Evolutionary conservation across 2,888 invertebrate genomes (phyloP), one percentile per base, ranked within the genome.

Genomic region (Plagodis pulveraria): DNA sequence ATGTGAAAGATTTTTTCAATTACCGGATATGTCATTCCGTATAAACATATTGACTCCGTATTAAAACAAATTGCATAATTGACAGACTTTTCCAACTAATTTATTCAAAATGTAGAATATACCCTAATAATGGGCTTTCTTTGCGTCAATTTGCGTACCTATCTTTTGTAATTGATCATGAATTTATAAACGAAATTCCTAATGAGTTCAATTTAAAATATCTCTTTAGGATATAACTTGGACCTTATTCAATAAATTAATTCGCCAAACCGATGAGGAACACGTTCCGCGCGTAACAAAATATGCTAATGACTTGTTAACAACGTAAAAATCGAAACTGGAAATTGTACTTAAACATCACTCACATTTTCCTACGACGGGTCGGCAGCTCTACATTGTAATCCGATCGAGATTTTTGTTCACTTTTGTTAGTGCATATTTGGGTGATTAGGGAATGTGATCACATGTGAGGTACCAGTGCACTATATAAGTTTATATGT

Each of bases 321-420:
- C 51, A 22, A 56, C 33, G 33, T 59, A 56, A 2, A 56, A 52
- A 57, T 62, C 41, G n/a, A 57, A 65, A 65, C 60, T 58, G 50
- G 50, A 54, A 58, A 50, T 56, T 8, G 49, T 56, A 38, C 42
- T 47, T 48, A 50, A 58, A 70, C 65, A 56, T 69, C 74, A 89
- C 91, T 91, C 77, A 92, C 91, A 92, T 92, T 87, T 87, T 92
- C 77, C 89, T 87, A 67, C 86, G 83, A 70, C 88, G 80, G 67
- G 80, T 78, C 78, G 79, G 78, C 89, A 90, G 81, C 76, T 89
- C 90, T 92, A 92, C 91, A 92, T 92, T 77, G 78, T 88, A 84
- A 70, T 78, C 74, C 70, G 73, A 79, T 82, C 71, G 67, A 68
- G 67, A 75, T 70, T 71, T 74, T 66, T 73, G 66, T 63, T 85